Conservation (phyloP, 2,113 vertebrate genomes). For the Corythaeola cristata region DNA sequence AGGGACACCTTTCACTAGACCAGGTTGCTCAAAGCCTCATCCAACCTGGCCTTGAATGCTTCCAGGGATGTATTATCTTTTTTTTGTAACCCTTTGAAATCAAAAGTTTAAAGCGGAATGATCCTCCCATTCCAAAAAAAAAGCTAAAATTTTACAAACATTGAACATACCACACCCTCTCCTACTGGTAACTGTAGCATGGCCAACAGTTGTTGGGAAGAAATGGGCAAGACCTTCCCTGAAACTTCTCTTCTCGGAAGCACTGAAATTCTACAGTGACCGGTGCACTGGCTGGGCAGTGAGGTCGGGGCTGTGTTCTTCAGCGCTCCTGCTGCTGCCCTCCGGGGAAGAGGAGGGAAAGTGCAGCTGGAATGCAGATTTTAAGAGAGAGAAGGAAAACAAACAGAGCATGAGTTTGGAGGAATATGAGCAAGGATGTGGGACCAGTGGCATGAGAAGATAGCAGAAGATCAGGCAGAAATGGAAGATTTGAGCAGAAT, state of each 20-base stretch:
- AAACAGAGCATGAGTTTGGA: background rate
- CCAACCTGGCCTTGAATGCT: too few species aligned
- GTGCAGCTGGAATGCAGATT: background rate
- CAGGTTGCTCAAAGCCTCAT: too few species aligned
- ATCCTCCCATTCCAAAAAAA: fast-evolving
- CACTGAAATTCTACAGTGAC: background rate
- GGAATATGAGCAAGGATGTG: background rate
- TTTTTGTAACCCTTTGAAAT: background rate
- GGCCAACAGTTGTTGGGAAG: background rate
- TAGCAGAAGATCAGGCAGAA: background rate
- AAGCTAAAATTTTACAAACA: background rate
- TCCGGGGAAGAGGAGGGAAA: background rate
- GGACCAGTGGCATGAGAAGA: background rate
- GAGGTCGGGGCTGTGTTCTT: background rate
- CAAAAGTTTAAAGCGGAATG: background rate
- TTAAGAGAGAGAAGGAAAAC: background rate
- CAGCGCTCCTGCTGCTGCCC: background rate
- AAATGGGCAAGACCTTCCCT: background rate
- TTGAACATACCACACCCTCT: background rate
- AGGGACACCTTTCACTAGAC: too few species aligned
- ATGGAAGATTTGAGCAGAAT: background rate
- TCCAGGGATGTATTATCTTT: background rate
- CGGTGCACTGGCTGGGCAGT: fast-evolving
- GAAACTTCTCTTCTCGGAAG: background rate
- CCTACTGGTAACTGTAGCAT: background rate